Conservation (phyloP, 2,888 invertebrate genomes). For the Pandemis cinnamomeana region DNA sequence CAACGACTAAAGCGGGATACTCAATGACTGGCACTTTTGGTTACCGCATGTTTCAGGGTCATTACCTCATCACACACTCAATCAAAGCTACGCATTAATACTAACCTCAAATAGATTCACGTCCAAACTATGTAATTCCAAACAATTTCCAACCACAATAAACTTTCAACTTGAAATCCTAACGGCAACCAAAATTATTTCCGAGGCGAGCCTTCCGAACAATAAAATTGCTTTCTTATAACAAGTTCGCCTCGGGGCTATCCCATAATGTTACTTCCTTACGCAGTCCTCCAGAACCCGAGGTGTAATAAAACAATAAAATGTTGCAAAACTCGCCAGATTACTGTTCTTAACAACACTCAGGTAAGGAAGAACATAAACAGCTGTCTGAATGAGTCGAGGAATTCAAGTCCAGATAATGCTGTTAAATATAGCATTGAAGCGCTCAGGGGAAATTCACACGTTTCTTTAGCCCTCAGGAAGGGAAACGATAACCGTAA, state of each 20-base stretch:
- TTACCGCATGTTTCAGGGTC: constrained; percentile 14
- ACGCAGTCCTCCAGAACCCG: constrained; percentile 54
- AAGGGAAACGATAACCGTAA: constrained; percentile 30
- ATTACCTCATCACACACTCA: constrained; percentile 34
- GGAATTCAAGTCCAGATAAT: constrained; percentile 49
- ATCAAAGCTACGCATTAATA: constrained; percentile 34
- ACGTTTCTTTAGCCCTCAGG: constrained; percentile 44
- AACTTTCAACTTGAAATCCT: constrained; percentile 63
- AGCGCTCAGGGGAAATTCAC: constrained; percentile 45
- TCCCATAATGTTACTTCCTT: constrained; percentile 63
- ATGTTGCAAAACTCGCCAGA: constrained; percentile 62
- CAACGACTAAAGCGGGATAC: not conserved
- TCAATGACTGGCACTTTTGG: constrained; percentile 1
- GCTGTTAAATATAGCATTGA: constrained; percentile 51
- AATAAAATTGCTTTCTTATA: constrained; percentile 74
- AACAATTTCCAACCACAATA: constrained; percentile 56
- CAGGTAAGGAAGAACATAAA: constrained; percentile 51
- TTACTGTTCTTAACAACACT: constrained; percentile 58
- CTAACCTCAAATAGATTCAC: constrained; percentile 40
- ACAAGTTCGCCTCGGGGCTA: constrained; percentile 61
- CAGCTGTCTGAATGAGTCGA: constrained; percentile 50
- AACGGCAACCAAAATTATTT: constrained; percentile 69
- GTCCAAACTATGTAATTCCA: constrained; percentile 40
- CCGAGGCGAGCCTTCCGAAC: constrained; percentile 61
- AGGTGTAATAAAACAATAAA: constrained; percentile 70